Percentiles rank a stretch among this genome's conserved stretches.
Conservation (phyloP, 2,888 invertebrate species). For the Fragum whitleyi region DNA sequence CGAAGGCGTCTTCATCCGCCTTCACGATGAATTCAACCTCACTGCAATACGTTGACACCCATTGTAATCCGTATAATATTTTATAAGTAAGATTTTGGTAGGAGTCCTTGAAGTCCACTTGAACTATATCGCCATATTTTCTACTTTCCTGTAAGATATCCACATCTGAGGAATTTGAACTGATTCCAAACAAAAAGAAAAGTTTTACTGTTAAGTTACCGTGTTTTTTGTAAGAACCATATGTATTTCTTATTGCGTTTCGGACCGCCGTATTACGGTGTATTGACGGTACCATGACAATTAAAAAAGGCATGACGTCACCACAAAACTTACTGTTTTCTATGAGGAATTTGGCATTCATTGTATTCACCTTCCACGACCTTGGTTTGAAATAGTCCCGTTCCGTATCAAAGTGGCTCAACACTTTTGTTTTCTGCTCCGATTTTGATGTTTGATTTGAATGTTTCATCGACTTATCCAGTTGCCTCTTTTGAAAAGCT, state of each 20-base stretch:
- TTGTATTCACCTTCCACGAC: slow-evolving; percentile 55
- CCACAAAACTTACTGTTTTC: slow-evolving; percentile 50
- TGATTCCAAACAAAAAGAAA: slow-evolving; percentile 66
- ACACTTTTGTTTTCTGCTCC: not conserved
- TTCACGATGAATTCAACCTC: slow-evolving; percentile 65
- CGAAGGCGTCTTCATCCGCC: slow-evolving; percentile 68
- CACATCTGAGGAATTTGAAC: slow-evolving; percentile 16
- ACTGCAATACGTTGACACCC: slow-evolving; percentile 60
- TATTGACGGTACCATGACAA: slow-evolving; percentile 69
- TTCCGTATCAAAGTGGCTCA: not conserved
- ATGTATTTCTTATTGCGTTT: slow-evolving; percentile 68
- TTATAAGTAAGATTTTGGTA: slow-evolving; percentile 67
- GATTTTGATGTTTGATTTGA: too few relatives aligned
- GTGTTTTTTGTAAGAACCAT: slow-evolving; percentile 53
- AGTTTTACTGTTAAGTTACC: slow-evolving; percentile 44
- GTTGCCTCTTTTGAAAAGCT: too few relatives aligned
- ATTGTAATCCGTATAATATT: slow-evolving; percentile 64
- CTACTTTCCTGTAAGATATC: slow-evolving; percentile 49
- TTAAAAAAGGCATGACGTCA: slow-evolving; percentile 50
- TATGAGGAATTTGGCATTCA: slow-evolving; percentile 52
- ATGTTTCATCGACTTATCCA: too few relatives aligned
- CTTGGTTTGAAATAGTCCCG: slow-evolving; percentile 54
- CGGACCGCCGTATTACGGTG: slow-evolving; percentile 57
- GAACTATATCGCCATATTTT: slow-evolving; percentile 62
- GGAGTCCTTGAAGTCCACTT: slow-evolving; percentile 64